Percentiles rank a stretch among this genome's conserved stretches.
Conservation (phyloP, 1,140 invertebrate genomes). For the Stegodyphus dumicola region DNA sequence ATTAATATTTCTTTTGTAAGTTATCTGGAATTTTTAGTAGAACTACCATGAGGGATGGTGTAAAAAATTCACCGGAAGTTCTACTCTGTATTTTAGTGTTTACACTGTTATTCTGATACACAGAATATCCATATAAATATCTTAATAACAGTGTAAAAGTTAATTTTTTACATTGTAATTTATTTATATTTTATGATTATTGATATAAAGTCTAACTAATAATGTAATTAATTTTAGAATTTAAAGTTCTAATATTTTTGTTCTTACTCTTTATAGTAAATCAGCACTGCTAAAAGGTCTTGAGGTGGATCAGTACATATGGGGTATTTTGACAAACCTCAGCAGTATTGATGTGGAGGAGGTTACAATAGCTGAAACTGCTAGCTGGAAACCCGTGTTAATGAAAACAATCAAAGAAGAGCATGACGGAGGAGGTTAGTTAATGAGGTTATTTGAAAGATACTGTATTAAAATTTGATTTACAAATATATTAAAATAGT, state of each 20-base stretch:
- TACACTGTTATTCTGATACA: too few species aligned
- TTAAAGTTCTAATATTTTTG: constrained; percentile 62
- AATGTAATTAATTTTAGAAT: too few species aligned
- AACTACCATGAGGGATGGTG: background rate
- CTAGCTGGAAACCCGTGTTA: constrained; percentile 87
- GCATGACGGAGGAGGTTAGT: constrained; percentile 67
- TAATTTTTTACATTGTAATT: background rate
- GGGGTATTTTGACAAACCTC: constrained; percentile 85
- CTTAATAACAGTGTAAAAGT: background rate
- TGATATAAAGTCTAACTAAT: background rate
- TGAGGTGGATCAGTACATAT: constrained; percentile 97
- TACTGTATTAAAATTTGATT: too few species aligned
- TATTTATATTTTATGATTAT: background rate
- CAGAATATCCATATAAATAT: background rate
- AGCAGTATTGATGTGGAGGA: constrained; percentile 85
- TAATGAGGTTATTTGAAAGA: too few species aligned
- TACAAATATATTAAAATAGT: too few species aligned
- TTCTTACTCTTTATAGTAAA: constrained; percentile 77
- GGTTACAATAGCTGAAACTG: constrained; percentile 91
- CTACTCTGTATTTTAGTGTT: background rate
- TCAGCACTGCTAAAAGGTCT: constrained; percentile 91
- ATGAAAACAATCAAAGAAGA: constrained; percentile 74
- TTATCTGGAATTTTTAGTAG: too few species aligned
- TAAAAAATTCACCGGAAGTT: background rate
- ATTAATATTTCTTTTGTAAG: too few species aligned